Percentiles rank a stretch among this genome's conserved stretches.
Evolutionary conservation across 1,140 invertebrate genomes (phyloP).

Genomic region (Bombyx mandarina): DNA sequence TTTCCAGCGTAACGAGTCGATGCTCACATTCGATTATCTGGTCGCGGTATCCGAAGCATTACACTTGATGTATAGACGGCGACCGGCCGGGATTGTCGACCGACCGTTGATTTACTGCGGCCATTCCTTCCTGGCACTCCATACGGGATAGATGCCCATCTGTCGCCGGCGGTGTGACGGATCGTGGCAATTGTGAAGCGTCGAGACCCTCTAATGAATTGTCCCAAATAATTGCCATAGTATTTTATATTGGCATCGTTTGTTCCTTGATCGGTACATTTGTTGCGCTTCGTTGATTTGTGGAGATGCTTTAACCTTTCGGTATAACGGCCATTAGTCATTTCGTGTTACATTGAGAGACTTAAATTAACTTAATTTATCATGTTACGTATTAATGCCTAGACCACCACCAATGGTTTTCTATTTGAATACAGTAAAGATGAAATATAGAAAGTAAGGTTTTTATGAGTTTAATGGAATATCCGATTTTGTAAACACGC

Average conservation of each 20-base stretch:
- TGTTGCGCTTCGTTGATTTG: slow-evolving; percentile 60
- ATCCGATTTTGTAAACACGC: too few species aligned
- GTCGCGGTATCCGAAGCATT: slow-evolving; percentile 67
- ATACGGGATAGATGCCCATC: slow-evolving; percentile 57
- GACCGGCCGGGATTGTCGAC: slow-evolving; percentile 63
- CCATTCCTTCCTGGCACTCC: slow-evolving; percentile 66
- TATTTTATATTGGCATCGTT: slow-evolving; percentile 65
- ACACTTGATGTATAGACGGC: slow-evolving; percentile 66
- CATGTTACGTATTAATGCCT: too few species aligned
- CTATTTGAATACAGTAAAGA: too few species aligned
- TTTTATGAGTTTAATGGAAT: too few species aligned
- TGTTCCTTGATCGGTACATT: slow-evolving; percentile 59
- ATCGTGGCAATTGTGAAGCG: slow-evolving; percentile 56
- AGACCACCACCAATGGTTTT: too few species aligned
- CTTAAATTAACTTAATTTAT: neutral
- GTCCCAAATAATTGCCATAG: slow-evolving; percentile 67
- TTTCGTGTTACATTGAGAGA: neutral
- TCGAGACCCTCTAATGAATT: slow-evolving; percentile 64
- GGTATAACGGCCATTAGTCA: slow-evolving; percentile 3
- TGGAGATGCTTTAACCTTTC: slow-evolving; percentile 47
- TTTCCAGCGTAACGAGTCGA: slow-evolving; percentile 67
- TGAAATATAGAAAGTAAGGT: too few species aligned
- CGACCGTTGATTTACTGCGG: slow-evolving; percentile 58
- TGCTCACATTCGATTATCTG: slow-evolving; percentile 70
- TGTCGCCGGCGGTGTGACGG: slow-evolving; percentile 56